Evolutionary conservation across 2,888 invertebrate species (phyloP).

Genomic region (Drosophila formosana): DNA sequence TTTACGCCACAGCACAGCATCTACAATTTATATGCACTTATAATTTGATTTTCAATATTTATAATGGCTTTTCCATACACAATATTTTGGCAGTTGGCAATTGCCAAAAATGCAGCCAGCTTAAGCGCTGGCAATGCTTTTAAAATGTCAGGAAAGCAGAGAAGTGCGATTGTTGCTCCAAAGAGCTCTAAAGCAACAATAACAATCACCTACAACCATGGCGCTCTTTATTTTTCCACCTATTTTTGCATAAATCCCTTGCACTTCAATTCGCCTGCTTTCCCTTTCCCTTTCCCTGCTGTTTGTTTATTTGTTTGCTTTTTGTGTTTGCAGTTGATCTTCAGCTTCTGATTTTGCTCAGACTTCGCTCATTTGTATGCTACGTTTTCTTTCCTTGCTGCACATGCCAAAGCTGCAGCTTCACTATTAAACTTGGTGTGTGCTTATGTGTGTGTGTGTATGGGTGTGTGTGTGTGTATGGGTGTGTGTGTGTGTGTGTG

Average conservation of each 20-base stretch:
- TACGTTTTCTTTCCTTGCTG: constrained; percentile 34
- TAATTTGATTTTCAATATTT: constrained; percentile 53
- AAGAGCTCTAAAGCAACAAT: not conserved
- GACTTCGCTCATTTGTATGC: constrained; percentile 65
- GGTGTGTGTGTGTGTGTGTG: not conserved
- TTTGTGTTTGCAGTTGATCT: constrained; percentile 63
- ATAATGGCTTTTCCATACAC: constrained; percentile 25
- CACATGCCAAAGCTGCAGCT: constrained; percentile 8
- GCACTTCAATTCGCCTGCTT: not conserved
- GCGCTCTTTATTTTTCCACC: not conserved
- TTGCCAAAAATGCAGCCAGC: not conserved
- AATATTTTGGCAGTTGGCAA: constrained; percentile 14
- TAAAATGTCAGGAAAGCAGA: constrained; percentile 7
- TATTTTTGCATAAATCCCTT: constrained; percentile 45
- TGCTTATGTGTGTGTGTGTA: not conserved
- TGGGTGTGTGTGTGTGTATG: not conserved
- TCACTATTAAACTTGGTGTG: not conserved
- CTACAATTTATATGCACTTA: constrained; percentile 20
- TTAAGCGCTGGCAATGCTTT: constrained; percentile 12
- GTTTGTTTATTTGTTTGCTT: constrained; percentile 23
- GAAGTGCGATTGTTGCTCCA: not conserved
- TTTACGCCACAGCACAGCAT: not conserved
- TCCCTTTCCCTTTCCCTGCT: not conserved
- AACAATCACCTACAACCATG: not conserved
- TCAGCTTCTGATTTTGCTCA: constrained; percentile 53